phyloP scores from a whole-genome alignment of 2,113 vertebrate genomes.

The Callaeas wilsoni region DNA sequence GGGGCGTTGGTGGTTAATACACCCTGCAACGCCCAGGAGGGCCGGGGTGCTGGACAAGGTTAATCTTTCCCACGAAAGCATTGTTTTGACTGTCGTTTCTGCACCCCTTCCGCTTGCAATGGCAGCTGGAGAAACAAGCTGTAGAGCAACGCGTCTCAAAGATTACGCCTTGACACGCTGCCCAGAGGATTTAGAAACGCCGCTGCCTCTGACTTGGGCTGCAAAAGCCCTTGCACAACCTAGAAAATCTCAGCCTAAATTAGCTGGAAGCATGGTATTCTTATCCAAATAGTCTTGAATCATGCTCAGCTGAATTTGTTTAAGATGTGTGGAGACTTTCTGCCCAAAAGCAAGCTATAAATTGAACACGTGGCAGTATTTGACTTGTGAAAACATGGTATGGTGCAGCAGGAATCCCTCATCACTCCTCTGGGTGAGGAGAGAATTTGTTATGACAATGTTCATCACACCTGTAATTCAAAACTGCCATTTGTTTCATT shows the following conservation, averaged over 20 bases:
- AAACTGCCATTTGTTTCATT: constrained; percentile 2
- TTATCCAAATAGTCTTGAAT: neutral
- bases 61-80: neutral
- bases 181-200: neutral
- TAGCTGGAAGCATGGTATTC: neutral
- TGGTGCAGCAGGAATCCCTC: neutral
- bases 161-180: neutral
- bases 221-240: neutral
- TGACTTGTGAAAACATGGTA: neutral
- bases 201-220: neutral
- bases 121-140: neutral
- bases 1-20: neutral
- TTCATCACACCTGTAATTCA: neutral
- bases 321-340: neutral
- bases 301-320: neutral
- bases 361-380: neutral
- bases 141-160: neutral
- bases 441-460: neutral
- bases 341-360: neutral
- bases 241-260: neutral
- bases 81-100: neutral
- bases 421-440: neutral
- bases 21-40: accelerated
- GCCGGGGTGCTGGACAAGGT: neutral
- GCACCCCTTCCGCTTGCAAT: neutral